phyloP scores from a whole-genome alignment of 2,888 invertebrate genomes.

The Copidosoma aretas region DNA sequence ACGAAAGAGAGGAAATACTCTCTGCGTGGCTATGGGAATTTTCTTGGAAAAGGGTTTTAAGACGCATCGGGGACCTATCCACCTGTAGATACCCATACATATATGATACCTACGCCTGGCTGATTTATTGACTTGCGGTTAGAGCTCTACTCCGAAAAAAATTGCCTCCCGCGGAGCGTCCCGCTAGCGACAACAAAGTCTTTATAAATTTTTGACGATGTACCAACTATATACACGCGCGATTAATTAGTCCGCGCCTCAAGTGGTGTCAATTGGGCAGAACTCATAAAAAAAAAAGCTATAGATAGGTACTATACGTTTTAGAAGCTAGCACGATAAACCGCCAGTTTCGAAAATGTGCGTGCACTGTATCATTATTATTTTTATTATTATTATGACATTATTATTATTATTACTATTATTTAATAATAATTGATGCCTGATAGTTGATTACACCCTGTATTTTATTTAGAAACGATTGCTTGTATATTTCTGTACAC shows the following conservation, averaged over 20 bases:
- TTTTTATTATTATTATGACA: no score
- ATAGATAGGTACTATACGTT: neutral
- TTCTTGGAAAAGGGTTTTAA: no score
- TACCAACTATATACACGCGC: neutral
- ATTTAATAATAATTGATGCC: no score
- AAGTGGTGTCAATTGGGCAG: neutral
- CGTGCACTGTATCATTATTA: no score
- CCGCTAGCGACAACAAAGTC: neutral
- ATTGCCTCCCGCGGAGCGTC: constrained; percentile 12
- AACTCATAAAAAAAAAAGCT: neutral
- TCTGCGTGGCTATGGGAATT: neutral
- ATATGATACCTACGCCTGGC: neutral
- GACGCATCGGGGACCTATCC: neutral
- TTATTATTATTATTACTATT: no score
- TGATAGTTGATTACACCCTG: no score
- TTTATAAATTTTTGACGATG: constrained; percentile 23
- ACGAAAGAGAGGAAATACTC: neutral
- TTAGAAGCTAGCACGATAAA: neutral
- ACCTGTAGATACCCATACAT: no score
- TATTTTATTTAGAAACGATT: no score
- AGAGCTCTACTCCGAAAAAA: neutral
- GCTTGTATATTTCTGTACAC: no score
- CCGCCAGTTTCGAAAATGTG: no score
- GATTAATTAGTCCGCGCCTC: no score
- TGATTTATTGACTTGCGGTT: constrained; percentile 23